Evolutionary conservation across 2,797 vertebrate species (phyloP).

Genomic region (Gouania willdenowi): DNA sequence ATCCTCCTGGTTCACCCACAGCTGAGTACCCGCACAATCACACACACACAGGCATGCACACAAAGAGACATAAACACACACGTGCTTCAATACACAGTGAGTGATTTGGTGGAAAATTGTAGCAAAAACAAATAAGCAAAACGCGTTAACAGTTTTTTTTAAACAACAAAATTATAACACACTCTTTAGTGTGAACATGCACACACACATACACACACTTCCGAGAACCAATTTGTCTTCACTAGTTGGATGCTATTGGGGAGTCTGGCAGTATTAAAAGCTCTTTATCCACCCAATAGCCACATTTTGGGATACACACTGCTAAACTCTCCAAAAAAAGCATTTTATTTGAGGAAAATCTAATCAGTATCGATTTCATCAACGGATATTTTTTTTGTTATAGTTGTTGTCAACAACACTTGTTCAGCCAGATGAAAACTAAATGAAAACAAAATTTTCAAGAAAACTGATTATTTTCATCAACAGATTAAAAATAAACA

Average conservation of each 20-base stretch:
- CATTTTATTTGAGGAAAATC: conserved; percentile 16
- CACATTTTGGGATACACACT: conserved; percentile 7
- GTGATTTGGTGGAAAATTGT: background rate
- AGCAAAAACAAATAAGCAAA: too few relatives aligned
- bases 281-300: too few relatives aligned
- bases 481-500: too few relatives aligned
- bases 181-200: conserved; percentile 13
- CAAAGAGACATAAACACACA: conserved; percentile 27
- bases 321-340: conserved; percentile 33
- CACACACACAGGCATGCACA: conserved; percentile 34
- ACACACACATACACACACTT: conserved; percentile 3
- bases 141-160: too few relatives aligned
- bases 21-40: conserved; percentile 68
- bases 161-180: background rate
- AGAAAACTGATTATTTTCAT: too few relatives aligned
- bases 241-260: too few relatives aligned
- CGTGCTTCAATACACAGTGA: conserved; percentile 25
- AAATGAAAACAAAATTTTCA: too few relatives aligned
- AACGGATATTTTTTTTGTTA: too few relatives aligned
- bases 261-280: too few relatives aligned
- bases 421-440: too few relatives aligned
- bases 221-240: too few relatives aligned
- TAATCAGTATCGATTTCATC: conserved; percentile 19
- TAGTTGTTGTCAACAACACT: too few relatives aligned
- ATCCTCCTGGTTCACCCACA: conserved; percentile 98